These are phyloP conservation scores for Athetis lepigone DNA, from an alignment of 2,888 invertebrate species.

Conservation along the genomic window DNA sequence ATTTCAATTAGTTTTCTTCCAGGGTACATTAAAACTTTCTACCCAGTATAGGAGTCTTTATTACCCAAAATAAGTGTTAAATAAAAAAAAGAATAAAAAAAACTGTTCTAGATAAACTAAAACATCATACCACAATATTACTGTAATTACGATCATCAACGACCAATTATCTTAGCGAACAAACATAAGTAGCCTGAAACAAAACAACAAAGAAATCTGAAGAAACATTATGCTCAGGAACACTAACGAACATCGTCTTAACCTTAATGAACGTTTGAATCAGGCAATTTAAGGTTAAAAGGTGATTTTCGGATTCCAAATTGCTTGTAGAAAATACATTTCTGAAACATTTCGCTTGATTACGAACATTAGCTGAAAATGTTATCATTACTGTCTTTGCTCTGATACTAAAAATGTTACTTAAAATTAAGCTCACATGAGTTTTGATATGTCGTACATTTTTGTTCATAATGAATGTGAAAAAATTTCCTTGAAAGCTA, in stretches of 20 bases:
- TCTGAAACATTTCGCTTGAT: slow-evolving; percentile 58
- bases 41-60: too few relatives aligned
- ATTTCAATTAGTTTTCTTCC: too few relatives aligned
- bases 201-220: slow-evolving; percentile 22
- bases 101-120: too few relatives aligned
- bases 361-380: slow-evolving; percentile 39
- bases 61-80: too few relatives aligned
- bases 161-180: background rate
- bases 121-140: too few relatives aligned
- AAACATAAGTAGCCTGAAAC: background rate
- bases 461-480: background rate
- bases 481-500: too few relatives aligned
- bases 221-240: slow-evolving; percentile 31
- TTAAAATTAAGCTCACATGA: background rate
- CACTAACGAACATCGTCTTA: slow-evolving; percentile 46
- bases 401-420: background rate
- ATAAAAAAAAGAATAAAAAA: too few relatives aligned
- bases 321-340: slow-evolving; percentile 64
- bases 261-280: slow-evolving; percentile 59
- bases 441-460: background rate
- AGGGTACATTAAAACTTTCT: too few relatives aligned
- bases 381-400: slow-evolving; percentile 31
- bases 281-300: slow-evolving; percentile 66
- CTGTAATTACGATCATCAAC: background rate
- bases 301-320: slow-evolving; percentile 65